phyloP scores from a whole-genome alignment of 1,140 invertebrate genomes.

The Drosophila subpulchrella region DNA sequence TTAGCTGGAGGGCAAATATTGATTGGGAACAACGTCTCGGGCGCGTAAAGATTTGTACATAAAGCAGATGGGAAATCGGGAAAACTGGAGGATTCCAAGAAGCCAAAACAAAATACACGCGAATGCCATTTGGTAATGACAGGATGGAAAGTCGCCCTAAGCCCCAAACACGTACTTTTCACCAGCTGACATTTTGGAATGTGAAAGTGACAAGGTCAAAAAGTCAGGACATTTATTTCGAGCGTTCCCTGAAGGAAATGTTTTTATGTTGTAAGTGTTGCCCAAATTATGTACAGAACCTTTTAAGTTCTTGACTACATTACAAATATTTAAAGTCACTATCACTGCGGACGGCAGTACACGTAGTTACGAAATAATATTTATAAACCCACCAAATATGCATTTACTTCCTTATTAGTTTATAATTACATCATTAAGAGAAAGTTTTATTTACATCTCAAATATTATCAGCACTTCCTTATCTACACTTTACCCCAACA shows the following conservation, averaged over 20 bases:
- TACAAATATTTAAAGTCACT: too few species aligned
- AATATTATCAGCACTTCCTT: neutral
- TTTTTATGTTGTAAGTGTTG: constrained; percentile 6
- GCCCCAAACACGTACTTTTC: constrained; percentile 12
- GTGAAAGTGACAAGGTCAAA: constrained; percentile 27
- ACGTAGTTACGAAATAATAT: too few species aligned
- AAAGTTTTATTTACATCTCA: constrained; percentile 16
- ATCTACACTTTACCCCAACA: neutral
- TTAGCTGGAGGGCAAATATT: constrained; percentile 38
- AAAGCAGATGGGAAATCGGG: constrained; percentile 12
- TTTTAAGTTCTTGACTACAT: too few species aligned
- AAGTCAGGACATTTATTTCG: constrained; percentile 9
- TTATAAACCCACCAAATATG: too few species aligned
- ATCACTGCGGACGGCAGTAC: too few species aligned
- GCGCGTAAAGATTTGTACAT: constrained; percentile 10
- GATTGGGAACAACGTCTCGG: constrained; percentile 20
- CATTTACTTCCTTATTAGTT: constrained; percentile 1
- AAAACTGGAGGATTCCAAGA: constrained; percentile 21
- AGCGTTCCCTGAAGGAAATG: constrained; percentile 11
- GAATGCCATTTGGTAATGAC: constrained; percentile 48
- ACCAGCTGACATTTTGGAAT: constrained; percentile 34
- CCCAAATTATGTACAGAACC: neutral
- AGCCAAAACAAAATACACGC: constrained; percentile 39
- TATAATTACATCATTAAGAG: neutral
- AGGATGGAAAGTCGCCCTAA: constrained; percentile 17